Percentiles rank a stretch among this genome's conserved stretches.
These are phyloP conservation scores for Anhinga rufa DNA, from an alignment of 2,113 vertebrate species.

Conservation along the genomic window DNA sequence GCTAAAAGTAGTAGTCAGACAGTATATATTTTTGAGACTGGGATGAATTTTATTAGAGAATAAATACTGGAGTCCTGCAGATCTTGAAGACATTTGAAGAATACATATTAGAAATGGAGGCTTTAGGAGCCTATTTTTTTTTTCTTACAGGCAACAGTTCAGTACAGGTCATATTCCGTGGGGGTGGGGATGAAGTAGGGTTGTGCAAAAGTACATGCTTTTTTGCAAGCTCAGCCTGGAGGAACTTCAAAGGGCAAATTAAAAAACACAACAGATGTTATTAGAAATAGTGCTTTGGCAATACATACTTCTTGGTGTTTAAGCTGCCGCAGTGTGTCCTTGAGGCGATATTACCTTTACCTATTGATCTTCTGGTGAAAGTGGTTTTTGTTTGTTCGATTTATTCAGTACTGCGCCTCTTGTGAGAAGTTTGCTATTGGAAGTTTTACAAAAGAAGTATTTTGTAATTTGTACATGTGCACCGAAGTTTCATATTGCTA, in stretches of 20 bases:
- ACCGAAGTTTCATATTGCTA: neutral
- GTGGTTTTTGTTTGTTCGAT: neutral
- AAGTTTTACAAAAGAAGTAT: neutral
- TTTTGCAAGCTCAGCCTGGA: conserved; percentile 10
- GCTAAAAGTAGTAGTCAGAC: neutral
- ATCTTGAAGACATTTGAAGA: neutral
- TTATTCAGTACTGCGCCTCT: neutral
- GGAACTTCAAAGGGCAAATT: conserved; percentile 15
- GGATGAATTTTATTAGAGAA: neutral
- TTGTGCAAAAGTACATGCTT: neutral
- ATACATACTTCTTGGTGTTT: neutral
- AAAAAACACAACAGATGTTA: neutral
- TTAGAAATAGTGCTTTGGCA: conserved; percentile 5
- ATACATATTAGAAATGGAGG: neutral
- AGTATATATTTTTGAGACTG: neutral
- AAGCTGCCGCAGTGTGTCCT: neutral
- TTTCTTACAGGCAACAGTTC: neutral
- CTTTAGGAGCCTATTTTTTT: neutral
- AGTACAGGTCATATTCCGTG: neutral
- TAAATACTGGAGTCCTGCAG: neutral
- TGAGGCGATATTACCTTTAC: neutral
- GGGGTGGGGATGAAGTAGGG: neutral
- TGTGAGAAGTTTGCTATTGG: neutral
- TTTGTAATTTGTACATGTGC: neutral
- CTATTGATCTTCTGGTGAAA: conserved; percentile 5